Evolutionary conservation across 2,113 vertebrate species (phyloP), one percentile per base, ranked within the genome.

Genomic region (Centrocercus urophasianus): DNA sequence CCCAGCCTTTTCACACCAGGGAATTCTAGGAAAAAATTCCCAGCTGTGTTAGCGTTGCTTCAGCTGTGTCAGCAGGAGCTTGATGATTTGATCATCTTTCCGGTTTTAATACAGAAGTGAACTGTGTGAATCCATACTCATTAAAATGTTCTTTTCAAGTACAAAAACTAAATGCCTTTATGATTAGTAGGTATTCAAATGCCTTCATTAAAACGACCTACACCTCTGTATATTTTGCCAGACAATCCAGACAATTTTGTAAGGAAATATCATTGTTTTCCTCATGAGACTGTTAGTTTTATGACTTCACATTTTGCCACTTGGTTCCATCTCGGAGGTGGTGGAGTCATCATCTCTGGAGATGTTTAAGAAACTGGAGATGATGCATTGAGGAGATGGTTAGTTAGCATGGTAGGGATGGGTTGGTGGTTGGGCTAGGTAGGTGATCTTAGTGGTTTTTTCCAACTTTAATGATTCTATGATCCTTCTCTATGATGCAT

Each of bases 1-100:
- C 83, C 40, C 43, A 91, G n/a, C 28, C 25, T 89, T 83, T 83
- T 77, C 72, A 91, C 65, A 67, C 0, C 0, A 56, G 61, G 57
- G 75, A 94, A 93, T 78, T 90, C 88, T 48, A 88, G 84, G 72
- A 72, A 89, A 94, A 90, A 92, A 70, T 36, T 95, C 82, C 67
- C 75, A 86, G 47, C 60, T 77, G 56, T 85, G 38, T 79, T 91
- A 92, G 59, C 60, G 70, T 30, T 77, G 64, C 32, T 67, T 91
- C 89, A 93, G 45, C 69, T 91, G 61, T 71, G 73, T 83, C 65
- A 83, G 57, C 3, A 13, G 52, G 22, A 86, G 13, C 52, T 64
- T 69, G 71, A 76, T 73, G 75, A 67, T 86, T 74, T 89, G 79
- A 74, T 89, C 72, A 64, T 73, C 48, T 90, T 84, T 79, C 36